Base-by-base conservation (phyloP, 1,140 invertebrate species). In the Drosophila sp. region DNA sequence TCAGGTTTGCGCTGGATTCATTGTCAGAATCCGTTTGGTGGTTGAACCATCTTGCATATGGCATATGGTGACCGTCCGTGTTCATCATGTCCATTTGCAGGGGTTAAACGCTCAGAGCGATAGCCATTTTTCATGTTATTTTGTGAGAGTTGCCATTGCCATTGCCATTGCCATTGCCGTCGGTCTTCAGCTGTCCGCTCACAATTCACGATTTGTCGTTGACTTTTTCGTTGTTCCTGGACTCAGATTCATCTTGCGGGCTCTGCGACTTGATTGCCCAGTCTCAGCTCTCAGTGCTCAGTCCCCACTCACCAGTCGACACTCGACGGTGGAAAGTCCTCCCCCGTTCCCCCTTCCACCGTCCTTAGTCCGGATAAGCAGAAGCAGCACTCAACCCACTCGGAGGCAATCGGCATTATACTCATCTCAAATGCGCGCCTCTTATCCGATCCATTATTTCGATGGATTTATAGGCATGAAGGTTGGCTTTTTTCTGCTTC, bases 361-460 rank as follows among this genome's bases (percentile, higher is more conserved):
- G 32, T 21, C 18, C 11, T 36, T 29, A 32, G 53, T 27, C 51
- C 40, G 72, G 50, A 29, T 7, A 29, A 29, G 25, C 25, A 29
- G 27, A 29, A 6, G 70, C 70, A 73, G 64, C 72, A 50, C 64
- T 67, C 71, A 46, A 34, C 56, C 59, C 67, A 57, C 66, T 66
- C 66, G 58, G 3, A 27, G 25, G 36, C 40, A 34, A 54, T 62
- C 56, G 48, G 18, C 16, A 34, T 46, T 62, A 45, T 72, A 53
- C 67, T 73, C 80, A 72, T 84, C 63, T 76, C 45, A 65, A 80
- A 86, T 86, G 81, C 73, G 48, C 69, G 82, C 72, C 61, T 72
- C 83, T 86, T 87, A 86, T 86, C 82, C 72, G 83, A 87, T 89
- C 83, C 72, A 87, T 87, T 82, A 86, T 75, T 80, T 77, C 58